A percentile compares a stretch with the other conserved stretches of the same genome.
These are phyloP conservation scores for Dendronephthya gigantea DNA, from an alignment of 64 coral and sea anemone species.

Conservation along the genomic window DNA sequence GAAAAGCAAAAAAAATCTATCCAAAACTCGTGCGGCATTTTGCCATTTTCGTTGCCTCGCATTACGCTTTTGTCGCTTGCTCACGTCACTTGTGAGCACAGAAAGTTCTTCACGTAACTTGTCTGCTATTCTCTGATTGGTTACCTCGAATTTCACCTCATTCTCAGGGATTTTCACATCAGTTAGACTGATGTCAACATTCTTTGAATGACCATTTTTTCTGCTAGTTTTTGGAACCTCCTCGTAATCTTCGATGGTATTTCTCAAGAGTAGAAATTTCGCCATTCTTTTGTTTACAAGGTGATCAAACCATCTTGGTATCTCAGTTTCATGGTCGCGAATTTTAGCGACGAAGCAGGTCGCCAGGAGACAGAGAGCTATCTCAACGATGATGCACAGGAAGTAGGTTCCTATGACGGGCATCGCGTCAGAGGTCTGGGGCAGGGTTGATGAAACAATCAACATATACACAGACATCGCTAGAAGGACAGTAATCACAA, in stretches of 20 bases:
- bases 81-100: not conserved
- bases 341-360: not conserved
- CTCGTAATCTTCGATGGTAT: not conserved
- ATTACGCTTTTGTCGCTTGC: not conserved
- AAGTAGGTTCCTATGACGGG: not conserved
- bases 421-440: constrained; percentile 11
- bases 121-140: not conserved
- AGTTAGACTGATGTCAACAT: not conserved
- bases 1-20: not conserved
- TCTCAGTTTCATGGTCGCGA: not conserved
- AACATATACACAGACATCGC: constrained; percentile 13
- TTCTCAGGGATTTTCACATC: not conserved
- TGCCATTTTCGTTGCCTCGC: not conserved
- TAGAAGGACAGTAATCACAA: not conserved
- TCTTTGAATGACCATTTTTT: not conserved
- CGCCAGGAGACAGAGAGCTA: not conserved
- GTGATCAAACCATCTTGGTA: not conserved
- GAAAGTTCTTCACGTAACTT: not conserved
- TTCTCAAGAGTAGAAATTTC: not conserved
- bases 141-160: not conserved
- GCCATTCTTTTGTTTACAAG: not conserved
- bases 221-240: not conserved
- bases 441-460: not conserved
- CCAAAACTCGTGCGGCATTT: not conserved
- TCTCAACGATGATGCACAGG: not conserved